Conservation (phyloP, 1,140 invertebrate genomes). For the Drosophila neocordata region DNA sequence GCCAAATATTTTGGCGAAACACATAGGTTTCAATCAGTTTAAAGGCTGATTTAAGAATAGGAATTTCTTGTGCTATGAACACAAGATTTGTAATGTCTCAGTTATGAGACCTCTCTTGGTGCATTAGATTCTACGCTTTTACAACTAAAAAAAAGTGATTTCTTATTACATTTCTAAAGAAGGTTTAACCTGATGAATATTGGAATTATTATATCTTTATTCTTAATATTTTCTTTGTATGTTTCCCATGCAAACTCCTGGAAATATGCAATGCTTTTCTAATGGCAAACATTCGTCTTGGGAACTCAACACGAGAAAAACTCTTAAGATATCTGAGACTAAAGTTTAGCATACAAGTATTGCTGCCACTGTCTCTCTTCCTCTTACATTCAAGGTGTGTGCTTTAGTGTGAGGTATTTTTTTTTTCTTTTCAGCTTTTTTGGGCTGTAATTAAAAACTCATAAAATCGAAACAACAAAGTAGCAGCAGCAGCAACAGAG, state of each 20-base stretch:
- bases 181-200: no score
- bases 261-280: constrained; percentile 1
- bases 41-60: no score
- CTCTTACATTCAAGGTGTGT: constrained; percentile 10
- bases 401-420: not conserved
- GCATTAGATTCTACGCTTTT: no score
- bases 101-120: no score
- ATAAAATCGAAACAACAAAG: constrained; percentile 67
- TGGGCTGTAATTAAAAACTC: constrained; percentile 62
- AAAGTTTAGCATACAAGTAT: not conserved
- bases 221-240: no score
- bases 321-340: not conserved
- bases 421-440: not conserved
- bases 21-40: no score
- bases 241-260: not conserved
- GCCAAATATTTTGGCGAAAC: no score
- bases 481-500: constrained; percentile 31
- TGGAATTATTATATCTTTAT: no score
- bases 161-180: no score
- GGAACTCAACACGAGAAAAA: not conserved
- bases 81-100: no score
- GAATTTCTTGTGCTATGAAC: no score
- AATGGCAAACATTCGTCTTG: not conserved
- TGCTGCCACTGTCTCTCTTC: not conserved
- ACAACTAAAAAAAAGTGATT: no score